Conservation (phyloP, 1,140 invertebrate genomes). For the Cepaea nemoralis region DNA sequence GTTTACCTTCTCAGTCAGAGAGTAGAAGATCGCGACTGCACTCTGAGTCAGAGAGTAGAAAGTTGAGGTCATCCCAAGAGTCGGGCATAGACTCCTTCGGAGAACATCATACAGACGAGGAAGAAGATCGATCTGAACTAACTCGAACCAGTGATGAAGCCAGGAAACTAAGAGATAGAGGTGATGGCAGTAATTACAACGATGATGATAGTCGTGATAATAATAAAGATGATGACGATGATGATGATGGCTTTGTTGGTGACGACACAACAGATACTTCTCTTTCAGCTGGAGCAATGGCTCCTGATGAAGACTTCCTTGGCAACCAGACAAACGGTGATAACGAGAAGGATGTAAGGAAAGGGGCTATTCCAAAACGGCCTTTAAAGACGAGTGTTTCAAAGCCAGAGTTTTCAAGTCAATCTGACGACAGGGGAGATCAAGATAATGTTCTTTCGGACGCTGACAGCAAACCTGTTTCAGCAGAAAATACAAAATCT, state of each 20-base stretch:
- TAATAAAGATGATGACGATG: neutral
- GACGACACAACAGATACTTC: neutral
- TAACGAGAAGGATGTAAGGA: neutral
- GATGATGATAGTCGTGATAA: no score
- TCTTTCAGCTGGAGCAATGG: neutral
- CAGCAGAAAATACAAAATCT: neutral
- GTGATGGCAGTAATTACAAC: neutral
- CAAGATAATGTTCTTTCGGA: neutral
- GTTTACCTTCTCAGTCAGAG: no score
- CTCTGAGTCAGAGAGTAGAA: neutral
- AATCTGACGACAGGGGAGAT: neutral
- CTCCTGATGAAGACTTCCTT: no score
- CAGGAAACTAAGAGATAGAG: no score
- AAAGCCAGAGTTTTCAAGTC: neutral
- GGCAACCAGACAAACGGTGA: neutral
- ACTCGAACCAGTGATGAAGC: no score
- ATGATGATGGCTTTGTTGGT: neutral
- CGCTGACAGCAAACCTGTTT: neutral
- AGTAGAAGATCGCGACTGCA: neutral
- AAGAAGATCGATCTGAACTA: neutral
- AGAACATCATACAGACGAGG: neutral
- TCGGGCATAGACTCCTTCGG: neutral
- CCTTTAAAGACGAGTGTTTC: neutral
- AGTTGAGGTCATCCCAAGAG: neutral
- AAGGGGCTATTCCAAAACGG: constrained; percentile 13